Evolutionary conservation across 2,113 vertebrate genomes (phyloP).

Genomic region (Gulo gulo): DNA sequence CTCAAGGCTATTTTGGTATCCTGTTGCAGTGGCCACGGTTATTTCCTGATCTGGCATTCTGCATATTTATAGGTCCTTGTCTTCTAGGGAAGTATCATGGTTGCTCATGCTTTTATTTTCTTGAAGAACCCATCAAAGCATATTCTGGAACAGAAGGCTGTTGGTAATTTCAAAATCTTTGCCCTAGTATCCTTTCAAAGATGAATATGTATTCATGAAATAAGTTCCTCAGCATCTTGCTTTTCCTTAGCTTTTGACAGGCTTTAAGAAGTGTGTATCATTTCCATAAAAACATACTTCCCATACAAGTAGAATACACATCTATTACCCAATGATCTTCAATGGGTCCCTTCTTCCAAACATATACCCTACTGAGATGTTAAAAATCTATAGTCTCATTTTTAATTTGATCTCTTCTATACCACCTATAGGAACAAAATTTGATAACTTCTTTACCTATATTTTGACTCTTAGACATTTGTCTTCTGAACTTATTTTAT

Average conservation of each 20-base stretch:
- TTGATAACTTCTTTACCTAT: background rate
- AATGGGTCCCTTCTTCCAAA: background rate
- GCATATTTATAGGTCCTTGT: background rate
- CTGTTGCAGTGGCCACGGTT: background rate
- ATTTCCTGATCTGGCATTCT: background rate
- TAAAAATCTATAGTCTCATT: background rate
- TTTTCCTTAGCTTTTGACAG: background rate
- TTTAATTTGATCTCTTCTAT: background rate
- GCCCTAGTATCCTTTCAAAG: background rate
- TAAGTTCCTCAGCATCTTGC: background rate
- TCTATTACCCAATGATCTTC: background rate
- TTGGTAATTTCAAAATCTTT: background rate
- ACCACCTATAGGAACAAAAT: background rate
- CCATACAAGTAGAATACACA: background rate
- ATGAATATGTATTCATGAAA: background rate
- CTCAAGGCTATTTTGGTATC: background rate
- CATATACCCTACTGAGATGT: background rate
- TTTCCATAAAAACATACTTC: background rate
- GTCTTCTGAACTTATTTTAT: background rate
- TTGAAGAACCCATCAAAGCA: background rate
- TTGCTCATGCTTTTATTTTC: background rate
- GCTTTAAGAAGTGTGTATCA: background rate
- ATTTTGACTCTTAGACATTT: background rate
- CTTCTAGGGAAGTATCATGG: background rate
- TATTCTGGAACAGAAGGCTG: background rate